Conservation (phyloP, 2,113 vertebrate species). For the Psilopogon haemacephalus region DNA sequence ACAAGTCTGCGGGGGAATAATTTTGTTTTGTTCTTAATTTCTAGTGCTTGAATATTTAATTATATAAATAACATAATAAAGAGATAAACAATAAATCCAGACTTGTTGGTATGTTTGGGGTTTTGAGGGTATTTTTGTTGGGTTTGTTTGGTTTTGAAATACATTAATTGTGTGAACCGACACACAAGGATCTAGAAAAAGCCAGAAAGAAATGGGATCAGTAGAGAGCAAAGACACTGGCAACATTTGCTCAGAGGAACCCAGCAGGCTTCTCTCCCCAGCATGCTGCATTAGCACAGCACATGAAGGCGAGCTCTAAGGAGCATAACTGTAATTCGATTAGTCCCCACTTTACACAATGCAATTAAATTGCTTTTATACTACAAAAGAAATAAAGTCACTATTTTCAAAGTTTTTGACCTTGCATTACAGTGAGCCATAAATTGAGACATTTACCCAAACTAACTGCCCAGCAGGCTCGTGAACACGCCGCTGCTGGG, state of each 20-base stretch:
- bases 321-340: neutral
- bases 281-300: neutral
- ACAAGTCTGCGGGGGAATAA: neutral
- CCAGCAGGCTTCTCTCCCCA: neutral
- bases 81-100: neutral
- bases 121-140: neutral
- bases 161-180: neutral
- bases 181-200: neutral
- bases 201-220: neutral
- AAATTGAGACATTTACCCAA: neutral
- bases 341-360: neutral
- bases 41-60: neutral
- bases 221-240: neutral
- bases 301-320: neutral
- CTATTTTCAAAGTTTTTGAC: conserved; percentile 10
- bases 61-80: no score
- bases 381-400: neutral
- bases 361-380: conserved; percentile 35
- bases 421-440: neutral
- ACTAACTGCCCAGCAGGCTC: neutral
- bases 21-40: neutral
- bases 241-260: neutral
- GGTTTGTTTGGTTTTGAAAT: neutral
- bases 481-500: neutral
- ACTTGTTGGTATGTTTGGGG: neutral